phyloP scores from a whole-genome alignment of 2,797 vertebrate genomes.

The Poeciliopsis infans region DNA sequence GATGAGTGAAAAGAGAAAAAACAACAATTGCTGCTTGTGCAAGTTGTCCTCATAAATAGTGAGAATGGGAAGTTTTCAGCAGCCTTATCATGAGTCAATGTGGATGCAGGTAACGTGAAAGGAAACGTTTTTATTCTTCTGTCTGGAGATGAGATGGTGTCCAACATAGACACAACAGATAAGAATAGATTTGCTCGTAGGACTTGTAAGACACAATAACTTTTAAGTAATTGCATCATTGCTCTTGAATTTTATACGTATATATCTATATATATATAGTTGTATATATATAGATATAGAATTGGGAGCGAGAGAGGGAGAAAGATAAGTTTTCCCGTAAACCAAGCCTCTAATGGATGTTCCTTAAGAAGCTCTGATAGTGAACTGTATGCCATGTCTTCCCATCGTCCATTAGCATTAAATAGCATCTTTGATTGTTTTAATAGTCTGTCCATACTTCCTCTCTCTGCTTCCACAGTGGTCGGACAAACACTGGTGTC shows the following conservation, averaged over 20 bases:
- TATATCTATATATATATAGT: neutral
- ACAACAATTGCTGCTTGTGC: conserved; percentile 73
- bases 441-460: conserved; percentile 69
- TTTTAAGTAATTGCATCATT: neutral
- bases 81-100: conserved; percentile 79
- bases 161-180: conserved; percentile 19
- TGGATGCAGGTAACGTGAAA: conserved; percentile 69
- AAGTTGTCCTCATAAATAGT: conserved; percentile 82
- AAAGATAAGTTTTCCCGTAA: conserved; percentile 7
- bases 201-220: neutral
- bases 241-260: neutral
- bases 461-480: conserved; percentile 52
- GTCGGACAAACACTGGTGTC: conserved; percentile 70
- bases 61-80: conserved; percentile 82
- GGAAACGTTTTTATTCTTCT: conserved; percentile 61
- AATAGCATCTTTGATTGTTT: conserved; percentile 66
- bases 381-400: conserved; percentile 60
- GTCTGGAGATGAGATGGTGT: conserved; percentile 50
- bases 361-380: conserved; percentile 53
- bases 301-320: neutral
- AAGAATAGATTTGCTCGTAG: neutral
- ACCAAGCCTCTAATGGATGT: conserved; percentile 49
- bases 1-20: conserved; percentile 15
- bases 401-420: conserved; percentile 67
- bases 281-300: neutral